Percentiles rank a stretch among this genome's conserved stretches.
Evolutionary conservation across 2,113 vertebrate genomes (phyloP).

Genomic region (Psilopsiagon aurifrons): DNA sequence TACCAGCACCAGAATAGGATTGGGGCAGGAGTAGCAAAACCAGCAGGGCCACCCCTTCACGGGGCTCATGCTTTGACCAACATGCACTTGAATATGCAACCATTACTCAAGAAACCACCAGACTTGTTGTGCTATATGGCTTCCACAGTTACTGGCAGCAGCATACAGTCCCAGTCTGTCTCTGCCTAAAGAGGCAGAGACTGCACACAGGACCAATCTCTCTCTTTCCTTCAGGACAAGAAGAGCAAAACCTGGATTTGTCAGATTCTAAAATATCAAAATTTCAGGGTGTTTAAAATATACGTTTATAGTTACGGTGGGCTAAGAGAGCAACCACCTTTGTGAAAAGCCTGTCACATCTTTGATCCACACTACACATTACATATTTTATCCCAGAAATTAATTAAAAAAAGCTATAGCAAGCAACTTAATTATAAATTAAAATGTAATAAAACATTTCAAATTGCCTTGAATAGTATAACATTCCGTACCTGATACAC

Average conservation of each 20-base stretch:
- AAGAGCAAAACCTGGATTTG: neutral
- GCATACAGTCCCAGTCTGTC: neutral
- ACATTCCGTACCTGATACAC: neutral
- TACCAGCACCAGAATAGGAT: neutral
- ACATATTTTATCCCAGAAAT: neutral
- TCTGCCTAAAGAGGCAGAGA: neutral
- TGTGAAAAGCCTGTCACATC: neutral
- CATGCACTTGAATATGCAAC: accelerated
- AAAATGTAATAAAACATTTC: neutral
- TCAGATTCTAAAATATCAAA: neutral
- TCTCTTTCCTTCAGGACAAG: neutral
- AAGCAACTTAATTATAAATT: neutral
- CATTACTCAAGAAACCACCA: neutral
- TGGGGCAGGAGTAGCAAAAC: neutral
- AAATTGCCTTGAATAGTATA: neutral
- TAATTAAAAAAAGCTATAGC: neutral
- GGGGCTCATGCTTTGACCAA: neutral
- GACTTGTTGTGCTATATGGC: accelerated
- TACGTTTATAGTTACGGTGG: neutral
- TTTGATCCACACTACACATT: neutral
- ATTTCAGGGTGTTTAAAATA: neutral
- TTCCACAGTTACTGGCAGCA: accelerated
- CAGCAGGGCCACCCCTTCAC: neutral
- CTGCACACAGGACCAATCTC: neutral
- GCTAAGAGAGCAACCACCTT: neutral